Base-by-base conservation (phyloP, 1,140 invertebrate genomes). In the Trichogramma pretiosum region DNA sequence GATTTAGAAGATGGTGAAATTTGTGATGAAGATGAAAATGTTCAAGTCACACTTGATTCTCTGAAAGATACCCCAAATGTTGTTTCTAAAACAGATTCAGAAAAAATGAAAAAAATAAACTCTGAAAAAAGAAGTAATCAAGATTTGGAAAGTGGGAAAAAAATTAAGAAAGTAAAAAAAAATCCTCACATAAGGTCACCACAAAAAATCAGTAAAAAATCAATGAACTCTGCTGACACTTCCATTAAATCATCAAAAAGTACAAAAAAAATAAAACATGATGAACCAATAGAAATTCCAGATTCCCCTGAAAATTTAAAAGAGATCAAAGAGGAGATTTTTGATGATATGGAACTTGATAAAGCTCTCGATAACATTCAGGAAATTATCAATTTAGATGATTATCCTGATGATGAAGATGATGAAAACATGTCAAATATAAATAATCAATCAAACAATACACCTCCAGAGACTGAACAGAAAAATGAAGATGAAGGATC, bases 311-410 rank as follows among this genome's bases (percentile, higher is more conserved):
- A 32, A 42, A 33, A 30, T 36, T 13, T n/a, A n/a, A 36, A 33
- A 36, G 24, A 17, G 42, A 16, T 41, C 33, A 18, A 14, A 39
- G 35, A 37, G 24, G 19, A n/a, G 41, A 46, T 42, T 2, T 17
- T 45, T 36, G 47, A 51, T 26, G 36, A 45, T 35, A n/a, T n/a
- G n/a, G n/a, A n/a, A n/a, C n/a, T n/a, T n/a, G 46, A 57, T 32
- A 48, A 58, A 46, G 21, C 49, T 13, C 34, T 50, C 3, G 66
- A 68, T 19, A n/a, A n/a, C n/a, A 51, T 60, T 4, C 65, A 68
- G 22, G 68, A 68, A 48, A 64, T 72, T 21, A 71, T 72, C 13
- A 68, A 72, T 53, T 59, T 72, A n/a, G 70, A 72, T 48, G 59
- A 68, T 60, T 72, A 72, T 48, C 59, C 68, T 0, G 66, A 72